Conservation (phyloP, 2,888 invertebrate genomes). For the Bugula neritina region DNA sequence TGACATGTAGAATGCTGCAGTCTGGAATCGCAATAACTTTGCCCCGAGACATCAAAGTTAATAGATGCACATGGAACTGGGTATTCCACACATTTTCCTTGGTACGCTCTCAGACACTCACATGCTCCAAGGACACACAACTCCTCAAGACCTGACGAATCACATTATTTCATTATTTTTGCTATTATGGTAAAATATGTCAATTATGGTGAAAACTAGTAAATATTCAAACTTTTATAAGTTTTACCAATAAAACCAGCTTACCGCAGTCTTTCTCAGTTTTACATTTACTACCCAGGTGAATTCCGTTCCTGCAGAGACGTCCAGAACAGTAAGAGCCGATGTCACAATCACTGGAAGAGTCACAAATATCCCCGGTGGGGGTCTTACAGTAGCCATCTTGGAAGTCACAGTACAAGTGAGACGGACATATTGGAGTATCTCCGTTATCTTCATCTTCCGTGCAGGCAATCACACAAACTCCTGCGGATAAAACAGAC, state of each 20-base stretch:
- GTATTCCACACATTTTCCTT: constrained; percentile 21
- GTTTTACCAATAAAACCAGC: too few relatives aligned
- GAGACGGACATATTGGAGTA: not conserved
- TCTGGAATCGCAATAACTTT: not conserved
- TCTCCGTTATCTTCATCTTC: not conserved
- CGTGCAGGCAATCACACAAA: not conserved
- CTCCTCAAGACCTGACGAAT: constrained; percentile 10
- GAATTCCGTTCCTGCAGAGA: not conserved
- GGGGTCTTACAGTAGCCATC: constrained; percentile 11
- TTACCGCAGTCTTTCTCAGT: not conserved
- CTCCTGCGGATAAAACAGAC: not conserved
- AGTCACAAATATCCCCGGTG: not conserved
- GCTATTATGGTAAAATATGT: too few relatives aligned
- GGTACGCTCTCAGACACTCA: not conserved
- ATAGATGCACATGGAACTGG: constrained; percentile 6
- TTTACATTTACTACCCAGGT: not conserved
- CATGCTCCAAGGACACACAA: not conserved
- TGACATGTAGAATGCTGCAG: not conserved
- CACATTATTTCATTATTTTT: too few relatives aligned
- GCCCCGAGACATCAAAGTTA: not conserved
- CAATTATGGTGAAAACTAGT: too few relatives aligned
- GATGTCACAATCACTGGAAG: not conserved
- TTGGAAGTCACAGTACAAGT: constrained; percentile 3
- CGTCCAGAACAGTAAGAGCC: not conserved
- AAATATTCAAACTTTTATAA: too few relatives aligned